Conservation (phyloP, 1,140 invertebrate genomes). For the Cotesia typhae region DNA sequence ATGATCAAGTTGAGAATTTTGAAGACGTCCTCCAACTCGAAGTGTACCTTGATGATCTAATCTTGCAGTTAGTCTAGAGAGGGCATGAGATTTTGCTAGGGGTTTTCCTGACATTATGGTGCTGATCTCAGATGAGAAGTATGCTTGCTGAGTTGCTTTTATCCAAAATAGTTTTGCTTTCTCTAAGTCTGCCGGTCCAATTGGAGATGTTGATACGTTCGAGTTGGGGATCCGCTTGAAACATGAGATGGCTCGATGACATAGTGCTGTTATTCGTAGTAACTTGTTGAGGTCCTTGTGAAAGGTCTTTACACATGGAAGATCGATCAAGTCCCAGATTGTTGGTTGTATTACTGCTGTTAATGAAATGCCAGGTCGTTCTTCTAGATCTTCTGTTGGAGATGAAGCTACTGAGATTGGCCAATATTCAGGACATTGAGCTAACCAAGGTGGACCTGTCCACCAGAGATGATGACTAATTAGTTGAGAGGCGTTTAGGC, state of each 20-base stretch:
- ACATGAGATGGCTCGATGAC: neutral
- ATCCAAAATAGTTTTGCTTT: too few relatives aligned
- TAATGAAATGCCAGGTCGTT: neutral
- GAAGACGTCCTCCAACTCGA: constrained; percentile 11
- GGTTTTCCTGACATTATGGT: too few relatives aligned
- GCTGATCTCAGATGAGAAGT: too few relatives aligned
- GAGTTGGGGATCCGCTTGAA: neutral
- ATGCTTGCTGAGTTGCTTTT: too few relatives aligned
- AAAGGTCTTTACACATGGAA: neutral
- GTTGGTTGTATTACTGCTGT: too few relatives aligned
- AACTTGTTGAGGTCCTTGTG: neutral
- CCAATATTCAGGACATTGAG: neutral
- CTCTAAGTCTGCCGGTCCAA: too few relatives aligned
- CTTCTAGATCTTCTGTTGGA: neutral
- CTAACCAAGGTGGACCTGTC: constrained; percentile 1
- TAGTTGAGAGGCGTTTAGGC: too few relatives aligned
- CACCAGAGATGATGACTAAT: too few relatives aligned
- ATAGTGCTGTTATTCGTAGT: constrained; percentile 1
- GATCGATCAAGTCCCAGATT: neutral
- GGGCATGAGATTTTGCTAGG: too few relatives aligned
- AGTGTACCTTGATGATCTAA: too few relatives aligned
- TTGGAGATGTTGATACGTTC: neutral
- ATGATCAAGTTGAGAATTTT: neutral
- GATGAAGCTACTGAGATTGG: neutral
- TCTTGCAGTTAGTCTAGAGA: too few relatives aligned